These are phyloP conservation scores for Nasonia giraulti DNA, from an alignment of 1,140 invertebrate species.

Conservation along the genomic window DNA sequence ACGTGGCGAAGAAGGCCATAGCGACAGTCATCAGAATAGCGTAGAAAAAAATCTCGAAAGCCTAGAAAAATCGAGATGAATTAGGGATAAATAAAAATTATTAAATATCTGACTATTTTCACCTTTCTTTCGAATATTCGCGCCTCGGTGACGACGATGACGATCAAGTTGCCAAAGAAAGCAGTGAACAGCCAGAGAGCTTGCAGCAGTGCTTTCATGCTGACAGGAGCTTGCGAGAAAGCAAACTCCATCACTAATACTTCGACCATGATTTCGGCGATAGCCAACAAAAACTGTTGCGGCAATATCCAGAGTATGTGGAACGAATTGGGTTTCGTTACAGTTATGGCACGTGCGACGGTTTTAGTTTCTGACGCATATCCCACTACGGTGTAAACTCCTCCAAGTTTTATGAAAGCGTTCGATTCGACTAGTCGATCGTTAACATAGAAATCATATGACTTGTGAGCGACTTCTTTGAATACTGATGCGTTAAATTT, in stretches of 20 bases:
- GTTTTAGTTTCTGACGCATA: constrained; percentile 58
- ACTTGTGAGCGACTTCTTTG: constrained; percentile 66
- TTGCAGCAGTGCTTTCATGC: constrained; percentile 94
- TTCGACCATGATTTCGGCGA: constrained; percentile 90
- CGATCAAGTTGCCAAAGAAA: constrained; percentile 92
- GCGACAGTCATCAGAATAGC: constrained; percentile 88
- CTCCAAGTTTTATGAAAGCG: constrained; percentile 74
- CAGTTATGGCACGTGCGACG: constrained; percentile 61
- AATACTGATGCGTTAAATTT: constrained; percentile 61
- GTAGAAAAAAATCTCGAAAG: constrained; percentile 91
- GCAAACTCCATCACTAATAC: constrained; percentile 94
- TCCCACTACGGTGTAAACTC: constrained; percentile 76
- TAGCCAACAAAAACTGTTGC: constrained; percentile 90
- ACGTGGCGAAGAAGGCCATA: constrained; percentile 85
- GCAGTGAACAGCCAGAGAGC: constrained; percentile 92
- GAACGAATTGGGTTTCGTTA: constrained; percentile 82
- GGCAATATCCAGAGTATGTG: constrained; percentile 90
- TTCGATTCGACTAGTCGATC: constrained; percentile 57
- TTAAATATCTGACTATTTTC: constrained; percentile 17
- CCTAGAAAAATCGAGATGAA: constrained; percentile 71
- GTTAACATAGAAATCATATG: constrained; percentile 68
- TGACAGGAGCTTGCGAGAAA: constrained; percentile 89
- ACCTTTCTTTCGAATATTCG: constrained; percentile 79
- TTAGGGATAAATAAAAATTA: neutral
- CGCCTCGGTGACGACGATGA: constrained; percentile 87